Conservation (phyloP, 30 jellyfish, hydroid and myxozoan genomes). For the Pseudorhiza aurosa region DNA sequence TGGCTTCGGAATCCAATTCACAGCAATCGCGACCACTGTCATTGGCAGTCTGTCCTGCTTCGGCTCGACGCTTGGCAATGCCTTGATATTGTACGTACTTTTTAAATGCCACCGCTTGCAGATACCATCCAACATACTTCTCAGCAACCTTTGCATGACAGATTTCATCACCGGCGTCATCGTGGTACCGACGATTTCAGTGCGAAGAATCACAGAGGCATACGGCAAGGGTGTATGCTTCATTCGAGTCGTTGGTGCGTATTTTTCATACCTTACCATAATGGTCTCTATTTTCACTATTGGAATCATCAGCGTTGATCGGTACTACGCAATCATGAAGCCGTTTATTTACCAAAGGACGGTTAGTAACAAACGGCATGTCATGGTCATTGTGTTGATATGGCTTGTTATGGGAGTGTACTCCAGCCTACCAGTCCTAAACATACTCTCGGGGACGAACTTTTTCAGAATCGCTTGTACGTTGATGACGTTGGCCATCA, state of each 20-base stretch:
- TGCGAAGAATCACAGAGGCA: conserved; percentile 53
- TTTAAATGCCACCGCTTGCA: conserved; percentile 23
- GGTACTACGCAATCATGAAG: conserved; percentile 43
- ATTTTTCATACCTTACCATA: conserved; percentile 29
- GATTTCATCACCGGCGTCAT: conserved; percentile 47
- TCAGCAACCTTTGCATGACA: conserved; percentile 51
- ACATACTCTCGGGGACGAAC: conserved; percentile 21
- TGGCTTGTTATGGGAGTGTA: conserved; percentile 40
- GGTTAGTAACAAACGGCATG: neutral
- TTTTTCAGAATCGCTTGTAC: conserved; percentile 33
- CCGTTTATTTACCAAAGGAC: conserved; percentile 34
- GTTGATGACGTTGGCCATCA: neutral
- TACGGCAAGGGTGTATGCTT: conserved; percentile 37
- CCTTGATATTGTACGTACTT: conserved; percentile 19
- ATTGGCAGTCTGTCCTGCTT: conserved; percentile 12
- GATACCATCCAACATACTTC: conserved; percentile 45
- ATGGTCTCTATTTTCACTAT: conserved; percentile 20
- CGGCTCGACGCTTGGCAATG: conserved; percentile 34
- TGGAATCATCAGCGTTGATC: conserved; percentile 44
- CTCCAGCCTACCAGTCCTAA: conserved; percentile 4
- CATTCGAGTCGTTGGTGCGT: conserved; percentile 40
- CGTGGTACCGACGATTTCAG: conserved; percentile 33
- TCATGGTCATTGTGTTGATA: neutral
- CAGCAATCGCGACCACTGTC: conserved; percentile 48
- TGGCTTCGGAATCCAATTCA: conserved; percentile 13